phyloP scores from a whole-genome alignment of 2,797 vertebrate genomes.

The Siniperca undulata region DNA sequence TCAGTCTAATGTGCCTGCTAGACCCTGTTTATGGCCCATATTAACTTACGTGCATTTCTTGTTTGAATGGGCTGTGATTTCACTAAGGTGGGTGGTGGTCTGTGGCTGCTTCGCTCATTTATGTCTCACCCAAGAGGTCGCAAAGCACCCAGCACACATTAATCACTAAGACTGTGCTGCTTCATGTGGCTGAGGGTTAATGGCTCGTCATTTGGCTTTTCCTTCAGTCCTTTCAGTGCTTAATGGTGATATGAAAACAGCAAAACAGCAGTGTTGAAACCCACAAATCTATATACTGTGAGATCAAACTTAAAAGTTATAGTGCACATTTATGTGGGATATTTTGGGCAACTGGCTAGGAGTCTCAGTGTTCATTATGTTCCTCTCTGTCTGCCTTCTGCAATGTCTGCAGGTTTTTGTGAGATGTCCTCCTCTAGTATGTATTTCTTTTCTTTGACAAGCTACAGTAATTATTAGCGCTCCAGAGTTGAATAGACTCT shows the following conservation, averaged over 20 bases:
- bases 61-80: constrained; percentile 39
- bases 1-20: constrained; percentile 35
- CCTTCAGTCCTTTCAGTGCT: not conserved
- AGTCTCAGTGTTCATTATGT: constrained; percentile 26
- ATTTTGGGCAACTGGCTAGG: not conserved
- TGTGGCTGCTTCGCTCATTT: constrained; percentile 24
- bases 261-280: not conserved
- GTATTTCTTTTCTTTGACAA: constrained; percentile 47
- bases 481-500: constrained; percentile 38
- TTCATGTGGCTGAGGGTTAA: not conserved
- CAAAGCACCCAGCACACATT: constrained; percentile 17
- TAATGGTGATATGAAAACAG: not conserved
- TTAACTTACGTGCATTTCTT: constrained; percentile 34
- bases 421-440: constrained; percentile 29
- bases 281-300: constrained; percentile 1
- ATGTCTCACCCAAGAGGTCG: constrained; percentile 8
- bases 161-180: not conserved
- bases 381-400: constrained; percentile 22
- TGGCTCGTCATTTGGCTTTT: constrained; percentile 11
- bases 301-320: constrained; percentile 23
- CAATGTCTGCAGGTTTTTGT: constrained; percentile 46
- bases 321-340: constrained; percentile 11
- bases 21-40: constrained; percentile 47
- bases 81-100: constrained; percentile 16
- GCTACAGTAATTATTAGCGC: constrained; percentile 58